These are phyloP conservation scores for Xyrauchen texanus DNA, from an alignment of 2,113 vertebrate species.

Conservation along the genomic window DNA sequence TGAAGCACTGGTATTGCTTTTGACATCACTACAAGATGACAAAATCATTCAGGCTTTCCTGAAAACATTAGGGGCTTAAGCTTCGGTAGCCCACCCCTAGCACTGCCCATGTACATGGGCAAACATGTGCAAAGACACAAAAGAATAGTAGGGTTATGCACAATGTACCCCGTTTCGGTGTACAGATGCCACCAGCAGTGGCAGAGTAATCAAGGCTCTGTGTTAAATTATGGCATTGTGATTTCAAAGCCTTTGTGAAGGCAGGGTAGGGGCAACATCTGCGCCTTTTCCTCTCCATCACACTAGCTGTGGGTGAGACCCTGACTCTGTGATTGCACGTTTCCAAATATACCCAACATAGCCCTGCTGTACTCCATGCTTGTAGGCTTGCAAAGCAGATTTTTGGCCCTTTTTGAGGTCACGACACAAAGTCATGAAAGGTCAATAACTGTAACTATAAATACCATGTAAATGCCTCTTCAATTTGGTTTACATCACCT, in stretches of 20 bases:
- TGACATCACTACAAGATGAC: too few species aligned
- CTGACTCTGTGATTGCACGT: constrained; percentile 38
- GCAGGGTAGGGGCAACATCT: constrained; percentile 60
- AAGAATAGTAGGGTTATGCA: too few species aligned
- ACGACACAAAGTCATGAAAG: background rate
- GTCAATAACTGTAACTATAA: background rate
- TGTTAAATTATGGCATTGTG: constrained; percentile 65
- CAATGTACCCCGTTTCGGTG: background rate
- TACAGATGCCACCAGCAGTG: constrained; percentile 36
- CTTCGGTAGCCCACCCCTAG: too few species aligned
- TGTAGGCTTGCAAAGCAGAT: background rate
- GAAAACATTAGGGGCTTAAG: too few species aligned
- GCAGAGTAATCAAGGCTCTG: constrained; percentile 58
- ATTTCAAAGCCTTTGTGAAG: constrained; percentile 59
- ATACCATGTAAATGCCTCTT: too few species aligned
- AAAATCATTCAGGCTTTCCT: too few species aligned
- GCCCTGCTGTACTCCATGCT: background rate
- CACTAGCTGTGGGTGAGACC: constrained; percentile 44
- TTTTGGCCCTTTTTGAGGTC: constrained; percentile 15
- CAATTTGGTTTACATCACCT: too few species aligned
- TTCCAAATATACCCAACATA: constrained; percentile 32
- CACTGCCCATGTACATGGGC: too few species aligned
- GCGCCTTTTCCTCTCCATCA: constrained; percentile 42
- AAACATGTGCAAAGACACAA: too few species aligned
- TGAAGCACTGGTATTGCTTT: too few species aligned